These are phyloP conservation scores for Theristicus caerulescens DNA, from an alignment of 2,113 vertebrate genomes.

Conservation along the genomic window DNA sequence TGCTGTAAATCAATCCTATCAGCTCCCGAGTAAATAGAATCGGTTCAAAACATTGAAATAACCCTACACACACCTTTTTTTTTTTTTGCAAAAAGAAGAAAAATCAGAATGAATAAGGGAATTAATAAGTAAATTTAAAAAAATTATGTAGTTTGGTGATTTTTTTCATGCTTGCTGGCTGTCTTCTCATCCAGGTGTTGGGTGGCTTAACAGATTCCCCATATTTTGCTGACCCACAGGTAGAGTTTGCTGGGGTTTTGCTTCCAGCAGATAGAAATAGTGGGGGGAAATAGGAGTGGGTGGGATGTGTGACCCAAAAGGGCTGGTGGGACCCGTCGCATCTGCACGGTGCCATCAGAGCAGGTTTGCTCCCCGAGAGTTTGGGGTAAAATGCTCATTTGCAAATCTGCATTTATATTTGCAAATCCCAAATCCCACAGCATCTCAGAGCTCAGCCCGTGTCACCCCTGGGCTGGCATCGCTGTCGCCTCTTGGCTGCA, in stretches of 20 bases:
- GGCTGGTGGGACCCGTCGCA: neutral
- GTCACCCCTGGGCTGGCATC: neutral
- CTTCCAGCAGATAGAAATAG: neutral
- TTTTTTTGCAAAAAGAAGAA: neutral
- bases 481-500: neutral
- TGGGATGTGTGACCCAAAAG: neutral
- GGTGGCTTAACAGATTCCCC: neutral
- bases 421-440: neutral
- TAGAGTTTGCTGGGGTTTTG: neutral
- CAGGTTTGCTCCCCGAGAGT: neutral
- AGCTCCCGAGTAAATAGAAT: neutral
- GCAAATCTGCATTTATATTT: neutral
- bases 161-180: neutral
- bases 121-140: neutral
- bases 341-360: accelerated
- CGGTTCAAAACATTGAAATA: neutral
- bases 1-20: slow-evolving; percentile 21
- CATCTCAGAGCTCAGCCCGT: neutral
- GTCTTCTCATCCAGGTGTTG: neutral
- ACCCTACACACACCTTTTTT: neutral
- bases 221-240: neutral
- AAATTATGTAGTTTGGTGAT: neutral
- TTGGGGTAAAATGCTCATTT: neutral
- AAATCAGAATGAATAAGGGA: neutral
- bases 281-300: accelerated